phyloP scores from a whole-genome alignment of 2,888 invertebrate species.

The Pharmacophagus antenor region DNA sequence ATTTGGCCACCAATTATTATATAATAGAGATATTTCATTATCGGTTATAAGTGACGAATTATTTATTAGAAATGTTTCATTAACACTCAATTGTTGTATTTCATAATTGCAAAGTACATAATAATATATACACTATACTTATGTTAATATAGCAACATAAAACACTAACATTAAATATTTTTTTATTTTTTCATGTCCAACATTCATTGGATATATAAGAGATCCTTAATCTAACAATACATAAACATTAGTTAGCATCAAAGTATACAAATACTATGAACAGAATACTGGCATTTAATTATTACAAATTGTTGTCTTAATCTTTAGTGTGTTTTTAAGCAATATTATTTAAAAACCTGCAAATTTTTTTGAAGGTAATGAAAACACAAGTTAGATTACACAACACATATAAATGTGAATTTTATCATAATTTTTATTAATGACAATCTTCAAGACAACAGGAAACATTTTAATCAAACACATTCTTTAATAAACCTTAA shows the following conservation, averaged over 20 bases:
- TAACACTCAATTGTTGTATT: constrained; percentile 1
- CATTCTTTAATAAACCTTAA: constrained; percentile 37
- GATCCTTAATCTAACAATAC: constrained; percentile 34
- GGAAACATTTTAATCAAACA: constrained; percentile 13
- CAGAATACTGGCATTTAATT: constrained; percentile 32
- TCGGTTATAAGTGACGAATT: constrained; percentile 20
- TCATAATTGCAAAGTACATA: constrained; percentile 18
- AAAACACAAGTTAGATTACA: constrained; percentile 8
- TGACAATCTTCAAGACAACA: constrained; percentile 24
- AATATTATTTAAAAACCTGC: background rate
- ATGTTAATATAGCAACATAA: background rate
- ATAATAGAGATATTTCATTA: background rate
- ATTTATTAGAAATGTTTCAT: constrained; percentile 38
- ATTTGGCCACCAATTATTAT: constrained; percentile 5
- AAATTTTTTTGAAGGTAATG: constrained; percentile 2
- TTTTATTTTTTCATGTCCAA: constrained; percentile 22
- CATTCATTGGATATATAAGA: constrained; percentile 6
- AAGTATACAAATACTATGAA: constrained; percentile 39
- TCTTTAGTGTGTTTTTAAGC: constrained; percentile 17
- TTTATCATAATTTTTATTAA: constrained; percentile 11
- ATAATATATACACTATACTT: constrained; percentile 18
- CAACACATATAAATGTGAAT: constrained; percentile 11
- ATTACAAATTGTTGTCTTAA: constrained; percentile 20
- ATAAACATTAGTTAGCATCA: constrained; percentile 44
- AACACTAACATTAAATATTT: constrained; percentile 37